Percentiles rank a stretch among this genome's conserved stretches.
phyloP scores from a whole-genome alignment of 2,113 vertebrate genomes.

The Mola mola region DNA sequence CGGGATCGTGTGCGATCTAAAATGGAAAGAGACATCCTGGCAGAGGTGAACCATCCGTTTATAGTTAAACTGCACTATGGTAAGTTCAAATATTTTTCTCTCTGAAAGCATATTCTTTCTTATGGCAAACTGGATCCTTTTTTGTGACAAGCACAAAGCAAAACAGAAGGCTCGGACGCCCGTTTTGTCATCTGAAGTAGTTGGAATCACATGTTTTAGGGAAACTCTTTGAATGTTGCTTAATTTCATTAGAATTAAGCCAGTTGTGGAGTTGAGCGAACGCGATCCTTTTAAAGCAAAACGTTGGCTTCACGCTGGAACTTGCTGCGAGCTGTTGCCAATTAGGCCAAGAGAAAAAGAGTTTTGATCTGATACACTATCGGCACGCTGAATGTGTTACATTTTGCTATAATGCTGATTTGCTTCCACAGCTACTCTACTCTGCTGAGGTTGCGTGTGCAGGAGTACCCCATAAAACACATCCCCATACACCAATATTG shows the following conservation, averaged over 20 bases:
- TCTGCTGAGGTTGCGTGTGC: too few relatives aligned
- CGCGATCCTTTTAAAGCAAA: neutral
- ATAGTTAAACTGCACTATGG: conserved; percentile 98
- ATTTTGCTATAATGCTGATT: neutral
- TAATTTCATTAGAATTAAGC: too few relatives aligned
- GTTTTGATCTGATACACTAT: neutral
- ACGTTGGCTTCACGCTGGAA: neutral
- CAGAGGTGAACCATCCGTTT: conserved; percentile 97
- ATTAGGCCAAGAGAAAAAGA: too few relatives aligned
- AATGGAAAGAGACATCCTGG: conserved; percentile 97
- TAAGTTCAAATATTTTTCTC: conserved; percentile 65
- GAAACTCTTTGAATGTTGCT: too few relatives aligned
- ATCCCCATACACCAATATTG: neutral
- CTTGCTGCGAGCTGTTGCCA: neutral
- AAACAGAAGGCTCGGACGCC: neutral
- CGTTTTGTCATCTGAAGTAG: neutral
- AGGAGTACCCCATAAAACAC: too few relatives aligned
- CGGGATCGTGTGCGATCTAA: conserved; percentile 94
- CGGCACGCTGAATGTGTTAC: neutral
- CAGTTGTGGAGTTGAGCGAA: neutral
- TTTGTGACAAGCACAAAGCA: neutral
- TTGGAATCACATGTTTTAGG: neutral
- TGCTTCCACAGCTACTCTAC: neutral
- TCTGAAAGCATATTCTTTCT: neutral
- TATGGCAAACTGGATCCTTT: neutral